Evolutionary conservation across 2,113 vertebrate genomes (phyloP), one percentile per base, ranked within the genome.

Genomic region (Bubalus kerabau): DNA sequence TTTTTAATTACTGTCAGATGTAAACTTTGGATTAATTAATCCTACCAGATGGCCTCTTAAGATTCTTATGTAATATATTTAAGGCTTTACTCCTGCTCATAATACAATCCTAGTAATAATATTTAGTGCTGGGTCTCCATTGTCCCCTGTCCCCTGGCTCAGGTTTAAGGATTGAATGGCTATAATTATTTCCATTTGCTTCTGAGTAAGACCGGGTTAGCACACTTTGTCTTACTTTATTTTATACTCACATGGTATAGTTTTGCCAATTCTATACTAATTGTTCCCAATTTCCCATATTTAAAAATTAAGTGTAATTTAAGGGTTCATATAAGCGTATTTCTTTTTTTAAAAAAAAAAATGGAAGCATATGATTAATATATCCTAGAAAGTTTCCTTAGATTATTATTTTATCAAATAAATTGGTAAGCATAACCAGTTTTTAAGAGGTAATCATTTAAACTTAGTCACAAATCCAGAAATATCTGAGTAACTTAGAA

Each of bases 131-230:
- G 54, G 81, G 36, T 76, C 50, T 95, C 46, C 46, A 12, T 89
- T 95, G 14, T 74, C 23, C 32, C 21, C 48, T 56, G 11, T 84
- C 87, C 91, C 9, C 16, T 87, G 71, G 92, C 60, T 93, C 32
- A 71, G 67, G 40, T 57, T 23, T 89, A 57, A 91, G 50, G 40
- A 94, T 83, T 92, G 62, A 97, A 71, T 91, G 40, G 50, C 50
- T 94, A 40, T 98, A 97, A 98, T 96, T 89, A 90, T 91, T 95
- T 97, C 92, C 87, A 97, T 96, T 96, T 93, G 48, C 91, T 32
- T 96, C 46, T 74, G 60, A 95, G 36, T 26, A 83, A 80, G 40
- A 71, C 71, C 32, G 95, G n/a, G 60, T 94, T 92, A 92, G 64
- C 32, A 90, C 40, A 76, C 36, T 57, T 87, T 87, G 80, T 80